phyloP scores from a whole-genome alignment of 2,113 vertebrate genomes.

The Triplophysa siluroides region DNA sequence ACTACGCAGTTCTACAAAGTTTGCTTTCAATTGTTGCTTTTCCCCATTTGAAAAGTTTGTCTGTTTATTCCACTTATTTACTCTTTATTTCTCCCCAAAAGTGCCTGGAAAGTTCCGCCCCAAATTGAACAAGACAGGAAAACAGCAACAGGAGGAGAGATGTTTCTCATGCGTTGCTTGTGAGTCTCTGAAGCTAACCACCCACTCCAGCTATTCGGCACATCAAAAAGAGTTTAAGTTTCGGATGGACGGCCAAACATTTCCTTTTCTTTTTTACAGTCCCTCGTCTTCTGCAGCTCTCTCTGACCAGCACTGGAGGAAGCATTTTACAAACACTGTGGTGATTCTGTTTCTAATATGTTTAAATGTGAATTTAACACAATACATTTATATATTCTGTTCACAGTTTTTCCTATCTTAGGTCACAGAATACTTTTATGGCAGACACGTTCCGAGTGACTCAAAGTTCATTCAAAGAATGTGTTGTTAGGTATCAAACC shows the following conservation, averaged over 20 bases:
- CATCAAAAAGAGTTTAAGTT: conserved; percentile 56
- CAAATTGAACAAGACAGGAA: conserved; percentile 46
- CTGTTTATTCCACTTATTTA: conserved; percentile 39
- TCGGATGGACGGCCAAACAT: conserved; percentile 58
- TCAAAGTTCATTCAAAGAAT: too few species aligned
- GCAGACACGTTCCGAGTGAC: too few species aligned
- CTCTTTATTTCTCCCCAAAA: conserved; percentile 22
- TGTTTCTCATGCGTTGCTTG: conserved; percentile 22
- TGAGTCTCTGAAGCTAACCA: conserved; percentile 45
- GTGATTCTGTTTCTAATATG: conserved; percentile 13
- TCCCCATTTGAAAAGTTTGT: conserved; percentile 48
- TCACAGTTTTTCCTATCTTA: too few species aligned
- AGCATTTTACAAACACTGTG: background rate
- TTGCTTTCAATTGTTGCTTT: background rate
- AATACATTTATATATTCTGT: background rate
- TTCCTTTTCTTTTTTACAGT: conserved; percentile 48
- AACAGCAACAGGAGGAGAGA: conserved; percentile 38
- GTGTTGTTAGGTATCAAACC: too few species aligned
- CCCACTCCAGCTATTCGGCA: conserved; percentile 53
- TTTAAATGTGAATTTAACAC: background rate
- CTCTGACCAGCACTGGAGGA: conserved; percentile 29
- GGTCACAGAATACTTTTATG: too few species aligned
- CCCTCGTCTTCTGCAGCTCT: conserved; percentile 21
- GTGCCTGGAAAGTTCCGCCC: conserved; percentile 54
- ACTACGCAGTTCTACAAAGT: conserved; percentile 3